phyloP scores from a whole-genome alignment of 2,113 vertebrate species.

The Hemichromis elongatus region DNA sequence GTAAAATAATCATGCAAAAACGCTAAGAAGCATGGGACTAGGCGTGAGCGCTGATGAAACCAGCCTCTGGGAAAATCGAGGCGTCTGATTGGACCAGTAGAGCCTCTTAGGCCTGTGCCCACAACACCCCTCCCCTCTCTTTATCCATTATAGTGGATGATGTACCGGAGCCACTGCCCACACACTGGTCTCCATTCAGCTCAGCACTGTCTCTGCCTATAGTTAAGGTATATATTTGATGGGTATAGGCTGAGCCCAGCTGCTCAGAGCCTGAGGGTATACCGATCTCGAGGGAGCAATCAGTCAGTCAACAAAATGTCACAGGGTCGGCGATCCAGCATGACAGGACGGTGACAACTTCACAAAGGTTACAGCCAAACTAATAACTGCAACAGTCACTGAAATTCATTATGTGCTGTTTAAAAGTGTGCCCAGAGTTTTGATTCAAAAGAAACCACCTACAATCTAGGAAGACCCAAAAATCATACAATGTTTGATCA shows the following conservation, averaged over 20 bases:
- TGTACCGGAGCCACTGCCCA: constrained; percentile 36
- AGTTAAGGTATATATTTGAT: constrained; percentile 61
- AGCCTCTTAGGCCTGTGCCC: constrained; percentile 43
- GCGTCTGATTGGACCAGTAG: constrained; percentile 59
- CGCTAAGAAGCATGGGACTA: constrained; percentile 87
- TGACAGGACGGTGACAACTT: constrained; percentile 55
- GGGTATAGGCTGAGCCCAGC: constrained; percentile 57
- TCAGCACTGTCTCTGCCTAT: constrained; percentile 44
- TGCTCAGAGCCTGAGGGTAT: constrained; percentile 63
- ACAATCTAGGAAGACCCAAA: background rate
- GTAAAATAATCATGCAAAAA: constrained; percentile 98
- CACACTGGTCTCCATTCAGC: constrained; percentile 46
- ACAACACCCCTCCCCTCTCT: constrained; percentile 34
- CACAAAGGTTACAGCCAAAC: constrained; percentile 65
- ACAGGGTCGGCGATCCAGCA: constrained; percentile 50
- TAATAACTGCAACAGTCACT: constrained; percentile 45
- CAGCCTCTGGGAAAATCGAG: constrained; percentile 29
- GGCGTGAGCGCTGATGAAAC: constrained; percentile 49
- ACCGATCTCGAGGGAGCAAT: constrained; percentile 61
- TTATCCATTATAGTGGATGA: constrained; percentile 42
- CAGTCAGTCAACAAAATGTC: constrained; percentile 73
- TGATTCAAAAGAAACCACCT: constrained; percentile 8
- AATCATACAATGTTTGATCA: constrained; percentile 15
- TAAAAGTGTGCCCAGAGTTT: background rate
- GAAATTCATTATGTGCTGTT: constrained; percentile 2